A percentile compares a stretch with the other conserved stretches of the same genome.
Evolutionary conservation across 2,113 vertebrate species (phyloP).

Genomic region (Vimba vimba): DNA sequence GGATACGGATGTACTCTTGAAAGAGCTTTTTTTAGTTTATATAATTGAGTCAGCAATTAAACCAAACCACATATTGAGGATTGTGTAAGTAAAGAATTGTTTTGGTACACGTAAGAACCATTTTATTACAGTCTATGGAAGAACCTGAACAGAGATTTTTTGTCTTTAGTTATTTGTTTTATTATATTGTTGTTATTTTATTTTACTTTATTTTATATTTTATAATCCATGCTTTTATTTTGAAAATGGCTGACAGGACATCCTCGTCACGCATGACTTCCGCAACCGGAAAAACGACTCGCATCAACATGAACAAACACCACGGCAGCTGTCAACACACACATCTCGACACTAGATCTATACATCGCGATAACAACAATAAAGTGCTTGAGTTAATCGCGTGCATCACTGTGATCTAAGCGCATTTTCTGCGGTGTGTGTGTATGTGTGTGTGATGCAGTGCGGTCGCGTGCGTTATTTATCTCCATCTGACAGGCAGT

Average conservation of each 20-base stretch:
- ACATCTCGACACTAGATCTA: not conserved
- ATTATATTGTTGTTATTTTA: not conserved
- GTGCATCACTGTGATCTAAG: not conserved
- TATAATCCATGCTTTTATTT: not conserved
- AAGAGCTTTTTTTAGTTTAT: not conserved
- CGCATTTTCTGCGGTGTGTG: not conserved
- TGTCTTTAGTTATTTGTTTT: not conserved
- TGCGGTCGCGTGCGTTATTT: too few species aligned
- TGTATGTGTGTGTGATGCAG: not conserved
- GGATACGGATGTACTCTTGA: not conserved
- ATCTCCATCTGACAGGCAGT: not conserved
- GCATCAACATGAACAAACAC: not conserved
- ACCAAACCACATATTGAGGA: too few species aligned
- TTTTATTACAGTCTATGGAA: too few species aligned
- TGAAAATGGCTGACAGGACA: not conserved
- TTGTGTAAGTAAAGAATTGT: not conserved
- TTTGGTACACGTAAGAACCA: too few species aligned
- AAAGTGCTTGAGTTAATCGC: not conserved
- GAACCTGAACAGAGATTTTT: not conserved
- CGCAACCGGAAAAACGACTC: conserved; percentile 4
- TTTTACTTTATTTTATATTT: not conserved
- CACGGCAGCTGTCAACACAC: conserved; percentile 19
- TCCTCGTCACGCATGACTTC: not conserved
- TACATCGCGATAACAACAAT: not conserved
- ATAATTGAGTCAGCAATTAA: not conserved